phyloP scores from a whole-genome alignment of 2,797 vertebrate genomes.

The Eulemur albifrons region DNA sequence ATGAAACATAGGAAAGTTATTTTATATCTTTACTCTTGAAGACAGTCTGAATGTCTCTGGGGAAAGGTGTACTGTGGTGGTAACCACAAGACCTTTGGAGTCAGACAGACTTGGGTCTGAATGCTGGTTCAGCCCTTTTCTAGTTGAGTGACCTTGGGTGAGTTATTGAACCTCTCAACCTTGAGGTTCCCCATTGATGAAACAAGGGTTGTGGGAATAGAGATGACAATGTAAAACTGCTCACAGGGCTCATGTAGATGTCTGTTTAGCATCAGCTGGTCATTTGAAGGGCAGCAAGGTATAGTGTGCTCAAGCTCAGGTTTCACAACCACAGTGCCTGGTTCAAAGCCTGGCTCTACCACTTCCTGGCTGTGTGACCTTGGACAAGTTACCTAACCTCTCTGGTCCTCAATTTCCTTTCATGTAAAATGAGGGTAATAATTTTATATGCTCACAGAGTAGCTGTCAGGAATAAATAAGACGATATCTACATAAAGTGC shows the following conservation, averaged over 20 bases:
- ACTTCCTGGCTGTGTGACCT: background rate
- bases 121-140: background rate
- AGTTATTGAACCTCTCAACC: background rate
- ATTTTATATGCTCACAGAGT: background rate
- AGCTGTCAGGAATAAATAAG: background rate
- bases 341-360: background rate
- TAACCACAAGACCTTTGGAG: background rate
- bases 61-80: background rate
- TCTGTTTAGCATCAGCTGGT: background rate
- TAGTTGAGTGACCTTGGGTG: background rate
- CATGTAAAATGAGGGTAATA: slow-evolving; percentile 27
- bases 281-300: background rate
- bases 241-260: background rate
- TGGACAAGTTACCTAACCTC: background rate
- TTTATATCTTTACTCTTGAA: background rate
- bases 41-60: background rate
- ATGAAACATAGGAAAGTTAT: background rate
- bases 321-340: background rate
- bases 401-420: background rate
- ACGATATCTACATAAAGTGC: background rate
- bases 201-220: background rate
- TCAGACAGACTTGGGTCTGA: background rate
- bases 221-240: background rate
- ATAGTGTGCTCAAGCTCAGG: background rate
- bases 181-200: background rate